A percentile compares a stretch with the other conserved stretches of the same genome.
These are phyloP conservation scores for Agrotis clavis DNA, from an alignment of 2,888 invertebrate genomes.

Conservation along the genomic window DNA sequence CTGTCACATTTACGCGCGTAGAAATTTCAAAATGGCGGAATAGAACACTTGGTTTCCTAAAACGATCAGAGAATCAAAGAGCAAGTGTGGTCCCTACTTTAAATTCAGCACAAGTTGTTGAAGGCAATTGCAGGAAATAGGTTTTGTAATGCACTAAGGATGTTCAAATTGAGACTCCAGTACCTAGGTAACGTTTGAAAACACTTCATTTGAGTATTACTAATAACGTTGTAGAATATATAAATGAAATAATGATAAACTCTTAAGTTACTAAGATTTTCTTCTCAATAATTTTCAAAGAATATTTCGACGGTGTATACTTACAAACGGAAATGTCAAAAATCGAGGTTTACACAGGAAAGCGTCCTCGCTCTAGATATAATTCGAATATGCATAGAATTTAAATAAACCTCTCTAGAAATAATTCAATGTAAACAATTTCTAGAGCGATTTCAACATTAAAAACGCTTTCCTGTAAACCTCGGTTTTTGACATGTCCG, in stretches of 20 bases:
- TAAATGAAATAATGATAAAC: too few relatives aligned
- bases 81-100: slow-evolving; percentile 21
- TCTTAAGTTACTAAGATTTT: background rate
- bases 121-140: slow-evolving; percentile 49
- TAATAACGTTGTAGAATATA: background rate
- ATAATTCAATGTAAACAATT: too few relatives aligned
- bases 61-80: slow-evolving; percentile 2
- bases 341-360: too few relatives aligned
- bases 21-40: slow-evolving; percentile 35
- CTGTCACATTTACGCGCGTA: slow-evolving; percentile 32
- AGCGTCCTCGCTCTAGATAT: too few relatives aligned
- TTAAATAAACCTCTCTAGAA: too few relatives aligned
- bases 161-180: slow-evolving; percentile 15
- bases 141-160: slow-evolving; percentile 42
- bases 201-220: background rate
- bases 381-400: too few relatives aligned
- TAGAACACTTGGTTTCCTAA: slow-evolving; percentile 6
- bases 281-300: background rate
- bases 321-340: too few relatives aligned
- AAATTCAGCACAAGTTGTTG: slow-evolving; percentile 47
- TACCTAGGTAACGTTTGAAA: slow-evolving; percentile 1
- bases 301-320: too few relatives aligned
- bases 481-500: too few relatives aligned
- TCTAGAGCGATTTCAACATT: too few relatives aligned
- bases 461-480: too few relatives aligned